These are phyloP conservation scores for Agelastica alni DNA, from an alignment of 2,888 invertebrate species.

Conservation along the genomic window DNA sequence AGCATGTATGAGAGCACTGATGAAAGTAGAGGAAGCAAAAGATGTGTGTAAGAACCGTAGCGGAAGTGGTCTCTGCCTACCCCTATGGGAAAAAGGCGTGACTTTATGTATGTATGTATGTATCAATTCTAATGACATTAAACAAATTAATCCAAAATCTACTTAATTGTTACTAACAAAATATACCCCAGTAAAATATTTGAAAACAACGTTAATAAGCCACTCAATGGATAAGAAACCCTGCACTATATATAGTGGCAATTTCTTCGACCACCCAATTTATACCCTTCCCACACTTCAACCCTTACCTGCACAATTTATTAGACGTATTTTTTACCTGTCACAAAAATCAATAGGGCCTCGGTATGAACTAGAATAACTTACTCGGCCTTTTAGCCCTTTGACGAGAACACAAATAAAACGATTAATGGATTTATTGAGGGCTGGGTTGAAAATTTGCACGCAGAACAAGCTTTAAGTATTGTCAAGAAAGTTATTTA, in stretches of 20 bases:
- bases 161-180: too few species aligned
- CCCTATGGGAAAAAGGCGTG: too few species aligned
- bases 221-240: too few species aligned
- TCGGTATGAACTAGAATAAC: slow-evolving; percentile 19
- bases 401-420: slow-evolving; percentile 17
- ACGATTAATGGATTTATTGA: slow-evolving; percentile 33
- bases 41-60: too few species aligned
- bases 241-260: not conserved
- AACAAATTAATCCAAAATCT: too few species aligned
- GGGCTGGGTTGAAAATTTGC: slow-evolving; percentile 31
- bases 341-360: slow-evolving; percentile 23
- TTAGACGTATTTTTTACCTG: slow-evolving; percentile 27
- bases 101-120: too few species aligned
- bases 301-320: slow-evolving; percentile 20
- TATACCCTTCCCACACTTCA: slow-evolving; percentile 23
- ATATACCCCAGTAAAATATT: too few species aligned
- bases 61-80: too few species aligned
- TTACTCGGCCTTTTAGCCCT: slow-evolving; percentile 24
- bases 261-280: slow-evolving; percentile 7
- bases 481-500: slow-evolving; percentile 13
- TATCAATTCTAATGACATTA: too few species aligned
- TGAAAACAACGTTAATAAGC: too few species aligned
- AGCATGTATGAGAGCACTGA: too few species aligned
- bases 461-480: slow-evolving; percentile 25
- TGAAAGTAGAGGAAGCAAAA: too few species aligned